phyloP scores from a whole-genome alignment of 2,113 vertebrate genomes.

The Gasterosteus aculeatus region DNA sequence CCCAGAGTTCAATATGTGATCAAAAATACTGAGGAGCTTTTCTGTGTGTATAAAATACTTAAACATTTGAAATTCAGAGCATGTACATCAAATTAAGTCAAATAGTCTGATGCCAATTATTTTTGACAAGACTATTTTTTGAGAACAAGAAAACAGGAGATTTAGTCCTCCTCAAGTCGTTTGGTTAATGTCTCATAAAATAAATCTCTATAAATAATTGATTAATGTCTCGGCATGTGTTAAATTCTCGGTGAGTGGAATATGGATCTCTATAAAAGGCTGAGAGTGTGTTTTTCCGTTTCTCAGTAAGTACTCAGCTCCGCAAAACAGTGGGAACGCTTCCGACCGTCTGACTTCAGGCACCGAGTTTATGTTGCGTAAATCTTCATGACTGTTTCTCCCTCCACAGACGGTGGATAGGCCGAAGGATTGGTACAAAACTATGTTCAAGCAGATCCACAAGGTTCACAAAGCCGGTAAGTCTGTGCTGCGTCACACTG shows the following conservation, averaged over 20 bases:
- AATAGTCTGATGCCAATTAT: not conserved
- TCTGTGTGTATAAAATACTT: not conserved
- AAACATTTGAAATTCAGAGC: not conserved
- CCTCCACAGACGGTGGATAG: conserved; percentile 91
- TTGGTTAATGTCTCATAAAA: not conserved
- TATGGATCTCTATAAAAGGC: conserved; percentile 5
- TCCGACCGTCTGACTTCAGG: conserved; percentile 3
- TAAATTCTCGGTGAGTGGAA: conserved; percentile 22
- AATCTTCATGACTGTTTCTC: conserved; percentile 35
- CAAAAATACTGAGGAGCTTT: not conserved
- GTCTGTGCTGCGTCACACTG: conserved; percentile 2
- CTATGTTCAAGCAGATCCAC: conserved; percentile 99
- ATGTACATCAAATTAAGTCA: not conserved
- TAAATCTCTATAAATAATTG: not conserved
- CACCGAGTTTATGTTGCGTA: conserved; percentile 15
- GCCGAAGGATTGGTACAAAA: conserved; percentile 99
- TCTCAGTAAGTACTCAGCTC: not conserved
- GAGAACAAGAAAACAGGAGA: not conserved
- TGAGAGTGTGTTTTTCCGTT: conserved; percentile 6
- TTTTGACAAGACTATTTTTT: not conserved
- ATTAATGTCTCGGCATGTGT: not conserved
- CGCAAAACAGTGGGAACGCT: conserved; percentile 12
- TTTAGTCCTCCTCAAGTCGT: not conserved
- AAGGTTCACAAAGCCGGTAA: conserved; percentile 97
- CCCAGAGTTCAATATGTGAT: not conserved